Evolutionary conservation across 2,113 vertebrate species (phyloP), one percentile per base, ranked within the genome.

Genomic region (Scopus umbretta): DNA sequence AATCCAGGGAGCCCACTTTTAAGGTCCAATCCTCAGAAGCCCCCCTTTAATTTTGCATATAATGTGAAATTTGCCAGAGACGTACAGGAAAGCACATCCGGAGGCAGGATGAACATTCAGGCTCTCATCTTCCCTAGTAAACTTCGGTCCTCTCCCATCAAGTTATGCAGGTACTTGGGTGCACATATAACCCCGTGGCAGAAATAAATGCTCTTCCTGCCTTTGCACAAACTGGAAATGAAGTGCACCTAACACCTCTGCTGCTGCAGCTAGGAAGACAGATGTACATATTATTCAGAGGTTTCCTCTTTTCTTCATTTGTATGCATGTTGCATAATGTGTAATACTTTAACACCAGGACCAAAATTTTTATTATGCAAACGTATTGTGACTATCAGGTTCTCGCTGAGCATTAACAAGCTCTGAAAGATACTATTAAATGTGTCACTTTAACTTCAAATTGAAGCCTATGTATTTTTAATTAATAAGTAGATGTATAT

Each of bases 381-480:
- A 97, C 84, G 92, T 95, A 75, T 59, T 84, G 82, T 94, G 92
- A 94, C 94, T 67, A 68, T 92, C 94, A 92, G 76, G 83, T 72
- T 91, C 96, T 96, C 59, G 6, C 1, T 34, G 76, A 91, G 75
- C 61, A 52, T 70, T 95, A 96, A 88, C 65, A 80, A 91, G 75
- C 56, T 80, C 80, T 73, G 84, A 96, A 85, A 96, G 88, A 87
- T 91, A 88, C 79, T 90, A 92, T 90, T 91, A 52, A 78, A 63
- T 12, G 5, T 88, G 71, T 95, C 94, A 71, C 88, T 96, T 91
- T 90, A 81, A 90, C 94, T 95, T 95, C 86, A 75, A 47, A 93
- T 81, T 91, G 84, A 89, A 91, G 67, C 68, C 59, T 92, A 80
- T 88, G 36, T 81, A 61, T 86, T 95, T 97, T 96, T 96, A 97